Evolutionary conservation across 2,888 invertebrate genomes (phyloP).

Genomic region (Leptogaster cylindrica): DNA sequence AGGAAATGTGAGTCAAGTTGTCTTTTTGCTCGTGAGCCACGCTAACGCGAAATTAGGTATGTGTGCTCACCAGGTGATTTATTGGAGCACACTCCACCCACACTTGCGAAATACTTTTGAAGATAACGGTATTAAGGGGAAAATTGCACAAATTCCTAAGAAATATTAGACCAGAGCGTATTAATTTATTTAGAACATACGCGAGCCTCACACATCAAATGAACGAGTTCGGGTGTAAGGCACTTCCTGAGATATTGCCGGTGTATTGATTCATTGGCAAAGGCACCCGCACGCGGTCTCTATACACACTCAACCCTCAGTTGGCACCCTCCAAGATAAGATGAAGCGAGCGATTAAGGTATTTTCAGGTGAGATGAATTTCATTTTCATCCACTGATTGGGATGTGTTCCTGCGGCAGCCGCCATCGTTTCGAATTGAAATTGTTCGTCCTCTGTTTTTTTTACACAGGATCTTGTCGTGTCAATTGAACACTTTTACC

Average conservation of each 20-base stretch:
- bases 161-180: conserved; percentile 27
- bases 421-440: too few relatives aligned
- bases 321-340: conserved; percentile 1
- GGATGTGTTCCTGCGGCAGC: background rate
- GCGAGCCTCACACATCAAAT: background rate
- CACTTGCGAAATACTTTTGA: background rate
- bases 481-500: too few relatives aligned
- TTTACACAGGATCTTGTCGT: too few relatives aligned
- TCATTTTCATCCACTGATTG: conserved; percentile 7
- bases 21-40: conserved; percentile 5
- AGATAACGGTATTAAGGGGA: conserved; percentile 9
- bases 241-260: background rate
- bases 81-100: conserved; percentile 8
- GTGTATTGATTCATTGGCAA: conserved; percentile 6
- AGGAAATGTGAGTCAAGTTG: conserved; percentile 35
- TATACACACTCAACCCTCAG: background rate
- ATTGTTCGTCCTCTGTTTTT: too few relatives aligned
- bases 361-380: conserved; percentile 15
- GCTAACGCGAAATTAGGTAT: conserved; percentile 21
- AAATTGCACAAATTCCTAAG: conserved; percentile 32
- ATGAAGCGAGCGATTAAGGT: conserved; percentile 23
- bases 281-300: background rate
- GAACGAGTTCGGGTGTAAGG: background rate
- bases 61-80: conserved; percentile 23
- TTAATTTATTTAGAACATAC: conserved; percentile 14